These are phyloP conservation scores for Otis tarda DNA, from an alignment of 2,113 vertebrate species.

Conservation along the genomic window DNA sequence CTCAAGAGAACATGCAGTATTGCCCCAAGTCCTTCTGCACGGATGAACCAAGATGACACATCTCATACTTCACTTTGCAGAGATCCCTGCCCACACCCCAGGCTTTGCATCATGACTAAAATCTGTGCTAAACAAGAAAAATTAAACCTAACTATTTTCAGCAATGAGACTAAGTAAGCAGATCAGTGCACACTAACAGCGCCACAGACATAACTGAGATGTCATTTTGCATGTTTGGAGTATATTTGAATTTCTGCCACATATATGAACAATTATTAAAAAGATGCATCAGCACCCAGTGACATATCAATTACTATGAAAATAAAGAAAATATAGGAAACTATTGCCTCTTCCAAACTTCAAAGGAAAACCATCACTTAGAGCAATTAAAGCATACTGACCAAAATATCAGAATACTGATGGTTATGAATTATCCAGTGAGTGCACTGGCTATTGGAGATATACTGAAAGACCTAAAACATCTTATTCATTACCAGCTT, in stretches of 20 bases:
- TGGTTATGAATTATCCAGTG: neutral
- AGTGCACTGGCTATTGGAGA: neutral
- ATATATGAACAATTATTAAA: neutral
- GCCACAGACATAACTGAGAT: neutral
- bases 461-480: neutral
- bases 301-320: neutral
- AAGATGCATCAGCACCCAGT: neutral
- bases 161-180: neutral
- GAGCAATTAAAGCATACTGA: neutral
- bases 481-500: neutral
- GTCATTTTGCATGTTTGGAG: neutral
- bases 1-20: fast-evolving
- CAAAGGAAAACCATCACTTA: neutral
- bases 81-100: neutral
- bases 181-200: neutral
- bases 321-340: neutral
- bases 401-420: neutral
- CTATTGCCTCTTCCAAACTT: neutral
- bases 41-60: neutral
- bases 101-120: neutral
- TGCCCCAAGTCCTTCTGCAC: neutral
- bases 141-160: neutral
- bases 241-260: neutral
- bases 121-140: neutral
- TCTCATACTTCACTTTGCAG: neutral